Percentiles rank a stretch among this genome's conserved stretches.
Evolutionary conservation across 2,888 invertebrate species (phyloP).

Genomic region (Aphrophora alni): DNA sequence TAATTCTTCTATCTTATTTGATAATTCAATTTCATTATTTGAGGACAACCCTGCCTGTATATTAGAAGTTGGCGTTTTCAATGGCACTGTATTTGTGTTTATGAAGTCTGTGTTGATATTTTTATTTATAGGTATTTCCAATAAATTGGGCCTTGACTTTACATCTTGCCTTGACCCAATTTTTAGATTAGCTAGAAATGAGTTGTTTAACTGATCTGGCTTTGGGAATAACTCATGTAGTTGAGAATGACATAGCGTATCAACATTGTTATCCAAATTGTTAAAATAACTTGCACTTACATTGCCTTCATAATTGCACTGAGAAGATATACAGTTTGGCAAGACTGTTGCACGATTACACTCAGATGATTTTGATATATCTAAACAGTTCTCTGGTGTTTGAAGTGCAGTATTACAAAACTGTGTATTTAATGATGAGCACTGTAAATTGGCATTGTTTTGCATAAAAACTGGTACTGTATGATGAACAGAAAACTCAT

Average conservation of each 20-base stretch:
- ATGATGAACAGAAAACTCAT: background rate
- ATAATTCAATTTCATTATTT: background rate
- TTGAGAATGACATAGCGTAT: background rate
- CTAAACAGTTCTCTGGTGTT: background rate
- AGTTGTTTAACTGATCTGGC: background rate
- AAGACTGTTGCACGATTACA: background rate
- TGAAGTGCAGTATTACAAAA: background rate
- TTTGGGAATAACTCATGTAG: background rate
- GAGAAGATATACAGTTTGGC: background rate
- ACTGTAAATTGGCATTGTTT: background rate
- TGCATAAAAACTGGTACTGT: background rate
- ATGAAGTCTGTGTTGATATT: background rate
- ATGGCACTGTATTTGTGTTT: background rate
- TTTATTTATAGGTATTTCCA: constrained; percentile 7
- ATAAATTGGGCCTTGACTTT: constrained; percentile 16
- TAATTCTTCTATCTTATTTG: background rate
- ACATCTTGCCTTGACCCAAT: background rate
- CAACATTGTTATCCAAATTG: background rate
- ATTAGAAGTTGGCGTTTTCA: too few relatives aligned
- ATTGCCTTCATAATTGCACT: background rate
- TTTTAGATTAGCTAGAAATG: background rate
- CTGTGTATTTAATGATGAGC: background rate
- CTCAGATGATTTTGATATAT: background rate
- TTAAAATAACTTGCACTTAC: background rate
- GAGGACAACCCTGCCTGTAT: too few relatives aligned